These are phyloP conservation scores for Spialia ferax DNA, from an alignment of 2,888 invertebrate species.

Conservation along the genomic window DNA sequence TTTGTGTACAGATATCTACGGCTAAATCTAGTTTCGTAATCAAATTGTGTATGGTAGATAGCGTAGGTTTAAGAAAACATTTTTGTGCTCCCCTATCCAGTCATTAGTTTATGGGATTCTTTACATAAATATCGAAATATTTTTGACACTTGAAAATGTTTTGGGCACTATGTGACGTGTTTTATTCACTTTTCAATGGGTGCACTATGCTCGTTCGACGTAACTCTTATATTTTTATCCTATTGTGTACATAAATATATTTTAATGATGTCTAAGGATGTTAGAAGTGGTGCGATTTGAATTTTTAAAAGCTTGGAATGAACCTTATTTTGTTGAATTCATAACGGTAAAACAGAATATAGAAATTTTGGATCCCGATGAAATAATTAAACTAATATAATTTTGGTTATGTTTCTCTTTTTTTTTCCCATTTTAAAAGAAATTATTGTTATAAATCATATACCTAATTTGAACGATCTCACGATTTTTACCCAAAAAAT, in stretches of 20 bases:
- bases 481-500: not conserved
- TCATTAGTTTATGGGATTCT: conserved; percentile 37
- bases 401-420: no score
- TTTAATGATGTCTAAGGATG: conserved; percentile 17
- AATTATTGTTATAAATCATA: not conserved
- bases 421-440: not conserved
- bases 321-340: conserved; percentile 4
- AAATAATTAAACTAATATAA: no score
- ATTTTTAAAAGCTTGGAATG: conserved; percentile 6
- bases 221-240: conserved; percentile 5
- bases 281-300: conserved; percentile 32
- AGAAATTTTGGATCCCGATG: not conserved
- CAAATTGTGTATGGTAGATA: conserved; percentile 33
- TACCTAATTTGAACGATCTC: no score
- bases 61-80: conserved; percentile 39
- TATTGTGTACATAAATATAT: conserved; percentile 36
- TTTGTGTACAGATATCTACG: conserved; percentile 42
- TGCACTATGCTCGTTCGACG: conserved; percentile 15
- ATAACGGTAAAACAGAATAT: not conserved
- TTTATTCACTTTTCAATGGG: conserved; percentile 25
- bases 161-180: conserved; percentile 31
- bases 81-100: conserved; percentile 29
- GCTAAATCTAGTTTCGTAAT: conserved; percentile 34
- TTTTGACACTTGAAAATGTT: conserved; percentile 32
- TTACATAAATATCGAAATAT: conserved; percentile 36